These are phyloP conservation scores for Lepisosteus oculatus DNA, from an alignment of 2,113 vertebrate species.

Conservation along the genomic window DNA sequence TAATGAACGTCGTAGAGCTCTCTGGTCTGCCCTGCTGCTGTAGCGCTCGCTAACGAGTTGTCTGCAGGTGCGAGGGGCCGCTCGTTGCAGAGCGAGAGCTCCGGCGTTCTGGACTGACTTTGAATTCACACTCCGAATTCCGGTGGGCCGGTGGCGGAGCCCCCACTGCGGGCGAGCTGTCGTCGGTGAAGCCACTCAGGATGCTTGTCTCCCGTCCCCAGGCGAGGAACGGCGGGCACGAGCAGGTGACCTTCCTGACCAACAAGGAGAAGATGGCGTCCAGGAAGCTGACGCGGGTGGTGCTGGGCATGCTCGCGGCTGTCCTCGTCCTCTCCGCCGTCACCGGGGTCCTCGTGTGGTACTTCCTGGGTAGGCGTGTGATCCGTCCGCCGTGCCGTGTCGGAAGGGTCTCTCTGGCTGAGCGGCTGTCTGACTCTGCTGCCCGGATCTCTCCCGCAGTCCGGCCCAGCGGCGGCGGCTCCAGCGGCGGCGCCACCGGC, in stretches of 20 bases:
- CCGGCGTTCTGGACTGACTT: too few relatives aligned
- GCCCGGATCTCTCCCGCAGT: constrained; percentile 23
- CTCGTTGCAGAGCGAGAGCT: too few relatives aligned
- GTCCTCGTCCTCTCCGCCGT: constrained; percentile 47
- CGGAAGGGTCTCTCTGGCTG: too few relatives aligned
- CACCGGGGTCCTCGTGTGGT: constrained; percentile 59
- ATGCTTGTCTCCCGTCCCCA: constrained; percentile 20
- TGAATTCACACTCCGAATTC: too few relatives aligned
- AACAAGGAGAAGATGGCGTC: constrained; percentile 41
- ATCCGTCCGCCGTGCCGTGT: neutral
- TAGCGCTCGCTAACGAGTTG: too few relatives aligned
- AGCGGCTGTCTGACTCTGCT: neutral
- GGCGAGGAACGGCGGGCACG: constrained; percentile 38
- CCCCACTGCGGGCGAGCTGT: too few relatives aligned
- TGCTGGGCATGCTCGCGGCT: constrained; percentile 46
- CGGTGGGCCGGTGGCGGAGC: too few relatives aligned
- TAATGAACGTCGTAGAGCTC: too few relatives aligned
- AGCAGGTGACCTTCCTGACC: constrained; percentile 51
- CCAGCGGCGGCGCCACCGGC: neutral
- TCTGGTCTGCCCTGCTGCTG: too few relatives aligned
- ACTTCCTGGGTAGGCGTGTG: constrained; percentile 56
- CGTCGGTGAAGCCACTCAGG: too few relatives aligned
- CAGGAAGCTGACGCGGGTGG: constrained; percentile 26
- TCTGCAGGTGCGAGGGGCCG: too few relatives aligned
- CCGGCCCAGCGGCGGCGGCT: constrained; percentile 27